phyloP scores from a whole-genome alignment of 2,888 invertebrate genomes.

The Ischnura elegans region DNA sequence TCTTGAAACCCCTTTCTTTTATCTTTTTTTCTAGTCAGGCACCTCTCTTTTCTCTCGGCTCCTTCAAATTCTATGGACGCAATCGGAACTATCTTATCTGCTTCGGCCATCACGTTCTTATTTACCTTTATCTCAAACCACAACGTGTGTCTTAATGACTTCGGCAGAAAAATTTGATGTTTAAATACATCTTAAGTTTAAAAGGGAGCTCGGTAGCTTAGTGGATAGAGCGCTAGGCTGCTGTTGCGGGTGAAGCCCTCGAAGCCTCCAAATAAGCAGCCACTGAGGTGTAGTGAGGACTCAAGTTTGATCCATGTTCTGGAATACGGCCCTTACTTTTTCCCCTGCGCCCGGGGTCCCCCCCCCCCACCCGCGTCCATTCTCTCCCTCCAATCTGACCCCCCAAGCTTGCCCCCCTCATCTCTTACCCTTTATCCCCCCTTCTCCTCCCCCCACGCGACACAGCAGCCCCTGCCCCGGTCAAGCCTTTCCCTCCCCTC shows the following conservation, averaged over 20 bases:
- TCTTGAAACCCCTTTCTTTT: not conserved
- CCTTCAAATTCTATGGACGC: no score
- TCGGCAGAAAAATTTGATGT: no score
- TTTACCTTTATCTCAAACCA: not conserved
- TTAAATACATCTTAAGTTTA: no score
- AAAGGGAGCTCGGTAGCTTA: no score
- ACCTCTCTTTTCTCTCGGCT: not conserved
- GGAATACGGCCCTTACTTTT: no score
- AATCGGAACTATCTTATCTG: constrained; percentile 12
- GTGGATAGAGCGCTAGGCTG: no score
- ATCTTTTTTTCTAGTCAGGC: not conserved
- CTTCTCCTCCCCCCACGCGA: not conserved
- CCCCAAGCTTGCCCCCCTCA: not conserved
- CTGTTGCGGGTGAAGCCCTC: no score
- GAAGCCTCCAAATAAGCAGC: constrained; percentile 18
- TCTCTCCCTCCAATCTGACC: not conserved
- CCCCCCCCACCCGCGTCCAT: not conserved
- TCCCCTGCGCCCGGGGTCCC: no score
- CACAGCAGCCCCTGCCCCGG: not conserved
- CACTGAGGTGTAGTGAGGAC: no score
- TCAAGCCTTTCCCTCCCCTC: not conserved
- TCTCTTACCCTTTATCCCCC: no score
- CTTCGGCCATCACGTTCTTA: not conserved
- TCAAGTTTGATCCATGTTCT: no score
- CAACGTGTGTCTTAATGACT: not conserved